Base-by-base conservation (phyloP, 2,113 vertebrate genomes). In the Sigmodon hispidus region DNA sequence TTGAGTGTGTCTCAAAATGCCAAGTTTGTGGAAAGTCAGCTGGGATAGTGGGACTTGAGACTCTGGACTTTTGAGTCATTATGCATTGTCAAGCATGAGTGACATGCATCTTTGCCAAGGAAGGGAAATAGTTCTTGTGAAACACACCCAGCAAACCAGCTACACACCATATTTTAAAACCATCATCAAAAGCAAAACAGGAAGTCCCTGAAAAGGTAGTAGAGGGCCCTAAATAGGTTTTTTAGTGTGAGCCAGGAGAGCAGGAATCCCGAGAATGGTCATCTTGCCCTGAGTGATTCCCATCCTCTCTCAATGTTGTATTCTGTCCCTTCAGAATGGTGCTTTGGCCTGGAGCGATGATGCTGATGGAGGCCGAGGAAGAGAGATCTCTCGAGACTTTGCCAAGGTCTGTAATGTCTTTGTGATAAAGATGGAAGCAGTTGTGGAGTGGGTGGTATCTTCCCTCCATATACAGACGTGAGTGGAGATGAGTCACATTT, bases 331-430 rank as follows among this genome's bases (percentile, higher is more conserved):
- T 63, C 93, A 99, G 99, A 99, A 99, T 3, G 99, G 99, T 79
- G 98, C 87, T 34, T 97, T 98, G 93, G 96, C 97, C 97, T 99
- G 99, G 99, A 98, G 97, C 0, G 99, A 99, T 6, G 99, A 99
- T 36, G 98, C 96, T 0, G 99, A 99, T 1, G 98, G 99, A 65
- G 98, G 98, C 94, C 98, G 99, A 98, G 98, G 98, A 94, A 98
- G 99, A 98, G 99, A 99, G 84, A 99, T 99, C 45, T 99, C 99
- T 73, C 98, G 99, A 94, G 99, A 99, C 97, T 99, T 99, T 97
- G 99, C 99, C 97, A 99, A 99, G 99, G 99, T 99, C 94, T 94
- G 98, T 94, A 89, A 59, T 52, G 70, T 94, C 90, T 97, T 59
- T 59, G 79, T 88, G 88, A 2, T 90, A 48, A 52, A 12, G n/a